Evolutionary conservation across 2,888 invertebrate species (phyloP), one percentile per base, ranked within the genome.

Genomic region (Cosmorhoe ocellata): DNA sequence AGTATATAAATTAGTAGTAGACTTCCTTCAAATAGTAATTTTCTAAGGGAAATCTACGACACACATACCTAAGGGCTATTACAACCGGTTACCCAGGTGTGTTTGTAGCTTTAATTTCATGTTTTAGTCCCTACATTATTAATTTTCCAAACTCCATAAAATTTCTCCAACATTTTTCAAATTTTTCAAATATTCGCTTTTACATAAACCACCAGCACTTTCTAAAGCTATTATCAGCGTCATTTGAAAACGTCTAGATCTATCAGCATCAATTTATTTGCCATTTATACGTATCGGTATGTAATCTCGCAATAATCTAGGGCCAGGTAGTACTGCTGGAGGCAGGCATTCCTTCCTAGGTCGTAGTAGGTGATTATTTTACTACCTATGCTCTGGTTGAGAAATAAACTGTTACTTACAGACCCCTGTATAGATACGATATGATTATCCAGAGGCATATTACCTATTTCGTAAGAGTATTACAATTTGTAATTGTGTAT

Each of bases 331-430:
- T 46, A 14, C 34, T 14, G 60, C 59, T 63, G 53, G 56, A 55
- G 67, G 67, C 62, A 58, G 59, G 61, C 71, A 75, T 76, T 76
- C 74, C 72, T 50, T 39, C 18, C 49, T 59, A 56, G 64, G 63
- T 58, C 66, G 63, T 55, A 57, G 59, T 64, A 65, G 67, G 70
- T 71, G 67, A 68, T 69, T 70, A 69, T 68, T n/a, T 71, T 66
- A 67, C 59, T 60, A 55, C 50, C 50, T 57, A 44, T 44, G 49
- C 34, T 42, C 49, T 26, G 42, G 43, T 53, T 53, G 48, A 10
- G 43, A 49, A 49, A 44, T 40, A 27, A 39, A 41, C 47, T 50
- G 46, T 47, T 44, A 47, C 32, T 47, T 41, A 27, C 37, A 24
- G 6, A 30, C 30, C 34, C 34, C 46, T 46, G 32, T 37, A 27